Evolutionary conservation across 2,888 invertebrate genomes (phyloP), one percentile per base, ranked within the genome.

Genomic region (Himalopsyche tibetana): DNA sequence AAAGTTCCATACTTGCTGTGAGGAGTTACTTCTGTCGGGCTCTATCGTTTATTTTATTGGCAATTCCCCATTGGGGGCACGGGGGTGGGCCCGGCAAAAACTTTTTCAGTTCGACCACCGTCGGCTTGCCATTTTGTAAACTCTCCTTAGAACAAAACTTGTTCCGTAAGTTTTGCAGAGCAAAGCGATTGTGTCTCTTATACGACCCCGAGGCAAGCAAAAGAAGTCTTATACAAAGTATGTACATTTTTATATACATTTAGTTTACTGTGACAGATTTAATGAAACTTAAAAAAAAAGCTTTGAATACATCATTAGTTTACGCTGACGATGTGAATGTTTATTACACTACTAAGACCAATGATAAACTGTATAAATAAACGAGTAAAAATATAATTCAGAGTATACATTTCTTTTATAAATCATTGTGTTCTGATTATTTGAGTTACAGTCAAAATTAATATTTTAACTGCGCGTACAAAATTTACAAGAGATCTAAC

Each of bases 11-110:
- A 80, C 42, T 84, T 81, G 81, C 82, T 80, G 42, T 84, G 80
- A 19, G 28, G 36, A 45, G 56, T 55, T 55, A 84, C 84, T 84
- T 84, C 42, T 19, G 80, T 28, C 80, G 19, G 40, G 56, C 38
- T 74, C 51, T 82, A 84, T 86, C 86, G 86, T 84, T 86, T 86
- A 86, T 86, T 84, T 86, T 84, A 85, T 85, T 74, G 79, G 40
- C 74, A 82, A 85, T 82, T 85, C 85, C 82, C 85, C n/a, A 38
- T 42, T 28, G 81, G 45, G 51, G 69, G 84, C 36, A 12, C 63
- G 36, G 42, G 45, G 63, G 82, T 69, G 56, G 56, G 56, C 56
- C 56, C 19, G 80, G 80, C 79, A 51, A 80, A 84, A 84, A 84
- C 81, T 82, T 84, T 84, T 84, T 74, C 69, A 36, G 55, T 82